Evolutionary conservation across 2,888 invertebrate genomes (phyloP).

Genomic region (Agriopis aurantiaria): DNA sequence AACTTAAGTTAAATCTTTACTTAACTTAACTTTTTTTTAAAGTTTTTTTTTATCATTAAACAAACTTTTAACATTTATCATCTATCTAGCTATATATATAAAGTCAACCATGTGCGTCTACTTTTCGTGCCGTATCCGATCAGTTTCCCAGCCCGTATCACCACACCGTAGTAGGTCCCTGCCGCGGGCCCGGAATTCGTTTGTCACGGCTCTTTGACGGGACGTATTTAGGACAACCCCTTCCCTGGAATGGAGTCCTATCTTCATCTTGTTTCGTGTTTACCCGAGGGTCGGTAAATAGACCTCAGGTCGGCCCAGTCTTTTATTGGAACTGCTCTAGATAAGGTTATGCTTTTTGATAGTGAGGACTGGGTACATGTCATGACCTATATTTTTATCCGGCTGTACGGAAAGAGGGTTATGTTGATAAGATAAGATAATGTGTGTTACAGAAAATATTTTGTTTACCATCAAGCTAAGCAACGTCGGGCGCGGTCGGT

Average conservation of each 20-base stretch:
- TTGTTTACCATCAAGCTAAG: no score
- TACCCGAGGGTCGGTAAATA: slow-evolving; percentile 63
- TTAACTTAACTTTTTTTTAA: no score
- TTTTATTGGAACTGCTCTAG: slow-evolving; percentile 41
- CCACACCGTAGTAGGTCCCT: slow-evolving; percentile 44
- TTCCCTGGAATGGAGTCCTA: slow-evolving; percentile 64
- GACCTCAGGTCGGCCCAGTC: slow-evolving; percentile 41
- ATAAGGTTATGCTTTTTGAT: slow-evolving; percentile 26
- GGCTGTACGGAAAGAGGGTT: not conserved
- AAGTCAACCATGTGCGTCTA: no score
- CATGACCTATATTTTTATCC: slow-evolving; percentile 6
- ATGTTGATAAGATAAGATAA: no score
- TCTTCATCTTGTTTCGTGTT: slow-evolving; percentile 71
- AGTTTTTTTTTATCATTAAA: no score
- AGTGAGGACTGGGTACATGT: not conserved
- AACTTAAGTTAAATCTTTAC: no score
- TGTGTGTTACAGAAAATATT: no score
- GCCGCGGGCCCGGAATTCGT: slow-evolving; percentile 72
- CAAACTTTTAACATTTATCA: no score
- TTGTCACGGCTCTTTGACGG: slow-evolving; percentile 74
- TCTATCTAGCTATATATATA: no score
- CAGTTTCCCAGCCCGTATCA: slow-evolving; percentile 46
- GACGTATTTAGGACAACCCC: slow-evolving; percentile 76
- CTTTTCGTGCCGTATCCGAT: not conserved
- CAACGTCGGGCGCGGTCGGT: no score